Evolutionary conservation across 2,113 vertebrate species (phyloP), one percentile per base, ranked within the genome.

Genomic region (Engystomops pustulosus): DNA sequence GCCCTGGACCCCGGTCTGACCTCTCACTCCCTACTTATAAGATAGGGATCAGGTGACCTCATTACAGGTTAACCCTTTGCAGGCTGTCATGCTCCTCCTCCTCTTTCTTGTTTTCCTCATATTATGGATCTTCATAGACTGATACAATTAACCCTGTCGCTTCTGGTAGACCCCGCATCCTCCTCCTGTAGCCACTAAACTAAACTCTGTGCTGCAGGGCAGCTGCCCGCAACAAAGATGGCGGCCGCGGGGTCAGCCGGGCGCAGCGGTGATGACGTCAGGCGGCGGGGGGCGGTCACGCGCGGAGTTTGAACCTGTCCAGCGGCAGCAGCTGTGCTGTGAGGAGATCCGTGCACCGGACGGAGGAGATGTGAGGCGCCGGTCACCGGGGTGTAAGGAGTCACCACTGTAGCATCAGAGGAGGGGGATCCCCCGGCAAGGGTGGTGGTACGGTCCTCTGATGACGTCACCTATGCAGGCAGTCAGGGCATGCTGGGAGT

Each of bases 251-350:
- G 15, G 2, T 49, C 30, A 14, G 17, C 17, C 2, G 18, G 25
- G 9, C 30, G 30, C 7, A 2, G 30, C 2, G 18, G 55, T 44
- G 23, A n/a, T 79, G 77, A 80, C 80, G 68, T 71, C 15, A 12
- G 10, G 14, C 17, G 69, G 17, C 27, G 14, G 23, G 12, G 62
- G 34, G 2, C 3, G 27, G 5, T 30, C 51, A 15, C 25, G 81
- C 69, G 88, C 58, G 87, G 86, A 3, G 85, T 45, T 4, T 0
- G 9, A 0, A 1, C 91, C 91, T 89, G 88, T 91, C 88, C n/a
- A 60, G 5, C n/a, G 2, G 2, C 36, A 83, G 92, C 90, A 90
- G 91, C 91, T 90, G 87, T 18, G 47, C 38, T 88, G 87, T 89
- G 88, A 75, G 44, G 53, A 1, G 67, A 0, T 0, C 0, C 27